A percentile compares a stretch with the other conserved stretches of the same genome.
These are phyloP conservation scores for Elaphurus davidianus DNA, from an alignment of 2,113 vertebrate genomes.

Conservation along the genomic window DNA sequence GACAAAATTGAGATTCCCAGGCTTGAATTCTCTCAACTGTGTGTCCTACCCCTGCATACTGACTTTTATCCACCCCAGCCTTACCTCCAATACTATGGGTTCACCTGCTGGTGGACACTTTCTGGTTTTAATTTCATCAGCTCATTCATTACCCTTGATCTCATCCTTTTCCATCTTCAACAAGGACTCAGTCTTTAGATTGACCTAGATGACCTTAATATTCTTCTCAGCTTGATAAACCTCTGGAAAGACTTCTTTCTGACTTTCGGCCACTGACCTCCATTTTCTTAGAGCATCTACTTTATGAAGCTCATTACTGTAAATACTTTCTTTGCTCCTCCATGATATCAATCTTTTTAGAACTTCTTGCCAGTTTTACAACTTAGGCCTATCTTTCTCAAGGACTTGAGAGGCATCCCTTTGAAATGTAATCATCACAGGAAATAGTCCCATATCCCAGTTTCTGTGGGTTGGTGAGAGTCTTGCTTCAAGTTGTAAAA, in stretches of 20 bases:
- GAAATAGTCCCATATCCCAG: background rate
- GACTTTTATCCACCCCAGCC: fast-evolving
- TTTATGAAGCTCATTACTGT: background rate
- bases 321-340: background rate
- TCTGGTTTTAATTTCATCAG: background rate
- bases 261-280: background rate
- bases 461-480: background rate
- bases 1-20: background rate
- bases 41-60: fast-evolving
- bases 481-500: background rate
- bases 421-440: background rate
- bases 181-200: background rate
- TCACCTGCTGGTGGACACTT: background rate
- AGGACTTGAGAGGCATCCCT: background rate
- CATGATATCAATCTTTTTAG: background rate
- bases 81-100: background rate
- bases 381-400: background rate
- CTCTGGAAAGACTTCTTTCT: background rate
- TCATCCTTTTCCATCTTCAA: background rate
- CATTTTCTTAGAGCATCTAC: background rate
- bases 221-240: background rate
- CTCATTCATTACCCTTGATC: background rate
- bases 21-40: background rate
- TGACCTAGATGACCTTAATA: background rate
- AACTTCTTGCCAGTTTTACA: background rate